phyloP scores from a whole-genome alignment of 2,797 vertebrate species.

The Poeciliopsis infans region DNA sequence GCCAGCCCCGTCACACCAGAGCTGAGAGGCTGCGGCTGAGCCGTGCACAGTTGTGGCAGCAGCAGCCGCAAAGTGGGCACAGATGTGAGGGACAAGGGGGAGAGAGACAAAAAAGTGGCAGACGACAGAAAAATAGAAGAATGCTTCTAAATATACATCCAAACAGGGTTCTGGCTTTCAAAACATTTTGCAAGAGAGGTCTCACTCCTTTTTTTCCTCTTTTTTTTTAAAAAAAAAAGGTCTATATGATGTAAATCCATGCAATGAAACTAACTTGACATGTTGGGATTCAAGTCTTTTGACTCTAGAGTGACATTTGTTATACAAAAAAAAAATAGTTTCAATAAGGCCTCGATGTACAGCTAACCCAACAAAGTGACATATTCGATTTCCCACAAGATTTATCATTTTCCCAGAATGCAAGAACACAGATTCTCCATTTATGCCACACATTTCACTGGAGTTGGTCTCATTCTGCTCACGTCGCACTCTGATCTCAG shows the following conservation, averaged over 20 bases:
- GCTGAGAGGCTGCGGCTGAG: slow-evolving; percentile 40
- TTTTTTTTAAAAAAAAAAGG: not conserved
- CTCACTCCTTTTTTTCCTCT: not conserved
- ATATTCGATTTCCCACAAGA: not conserved
- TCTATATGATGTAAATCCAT: slow-evolving; percentile 1
- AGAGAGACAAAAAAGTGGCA: slow-evolving; percentile 18
- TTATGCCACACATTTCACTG: slow-evolving; percentile 3
- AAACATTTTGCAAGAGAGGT: not conserved
- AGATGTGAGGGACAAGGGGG: slow-evolving; percentile 39
- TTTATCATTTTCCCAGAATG: not conserved
- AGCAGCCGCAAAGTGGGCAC: slow-evolving; percentile 46
- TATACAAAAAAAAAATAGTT: slow-evolving; percentile 17
- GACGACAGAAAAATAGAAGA: not conserved
- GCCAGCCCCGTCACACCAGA: slow-evolving; percentile 54
- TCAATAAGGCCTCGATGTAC: slow-evolving; percentile 9
- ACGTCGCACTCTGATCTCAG: slow-evolving; percentile 9
- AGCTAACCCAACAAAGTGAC: slow-evolving; percentile 11
- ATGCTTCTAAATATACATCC: not conserved
- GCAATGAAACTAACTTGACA: slow-evolving; percentile 3
- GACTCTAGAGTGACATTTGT: slow-evolving; percentile 10
- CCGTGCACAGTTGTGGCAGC: slow-evolving; percentile 54
- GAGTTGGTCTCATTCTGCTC: slow-evolving; percentile 1
- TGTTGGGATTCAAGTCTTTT: slow-evolving; percentile 2
- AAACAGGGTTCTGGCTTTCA: slow-evolving; percentile 5
- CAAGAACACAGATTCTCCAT: not conserved